phyloP scores from a whole-genome alignment of 2,113 vertebrate species.

The Rhodinocichla rosea region DNA sequence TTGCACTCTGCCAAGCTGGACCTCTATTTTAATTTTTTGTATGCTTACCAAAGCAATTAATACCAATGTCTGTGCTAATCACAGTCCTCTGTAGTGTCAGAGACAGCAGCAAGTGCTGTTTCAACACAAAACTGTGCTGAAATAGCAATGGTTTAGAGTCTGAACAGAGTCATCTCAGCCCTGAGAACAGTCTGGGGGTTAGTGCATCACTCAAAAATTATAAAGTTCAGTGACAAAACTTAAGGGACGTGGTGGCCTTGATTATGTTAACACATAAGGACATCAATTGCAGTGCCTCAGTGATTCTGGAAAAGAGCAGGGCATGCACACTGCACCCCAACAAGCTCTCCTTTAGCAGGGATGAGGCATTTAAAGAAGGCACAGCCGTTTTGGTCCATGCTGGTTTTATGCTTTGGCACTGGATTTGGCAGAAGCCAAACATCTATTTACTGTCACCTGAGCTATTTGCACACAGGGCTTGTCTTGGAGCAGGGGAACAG shows the following conservation, averaged over 20 bases:
- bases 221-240: background rate
- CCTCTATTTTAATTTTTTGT: background rate
- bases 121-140: background rate
- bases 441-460: background rate
- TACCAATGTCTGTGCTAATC: background rate
- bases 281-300: background rate
- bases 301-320: background rate
- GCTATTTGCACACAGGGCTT: background rate
- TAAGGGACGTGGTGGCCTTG: rapidly evolving
- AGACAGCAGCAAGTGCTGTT: background rate
- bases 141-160: background rate
- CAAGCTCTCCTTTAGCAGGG: no score
- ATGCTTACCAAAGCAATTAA: background rate
- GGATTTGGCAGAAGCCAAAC: background rate
- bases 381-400: background rate
- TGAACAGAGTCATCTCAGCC: background rate
- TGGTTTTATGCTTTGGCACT: background rate
- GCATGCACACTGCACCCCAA: no score
- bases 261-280: no score
- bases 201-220: background rate
- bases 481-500: background rate
- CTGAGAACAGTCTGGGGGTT: background rate
- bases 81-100: background rate
- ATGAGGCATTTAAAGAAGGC: background rate
- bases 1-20: background rate